Conservation (phyloP, 2,888 invertebrate genomes). For the Trichacis sp. region DNA sequence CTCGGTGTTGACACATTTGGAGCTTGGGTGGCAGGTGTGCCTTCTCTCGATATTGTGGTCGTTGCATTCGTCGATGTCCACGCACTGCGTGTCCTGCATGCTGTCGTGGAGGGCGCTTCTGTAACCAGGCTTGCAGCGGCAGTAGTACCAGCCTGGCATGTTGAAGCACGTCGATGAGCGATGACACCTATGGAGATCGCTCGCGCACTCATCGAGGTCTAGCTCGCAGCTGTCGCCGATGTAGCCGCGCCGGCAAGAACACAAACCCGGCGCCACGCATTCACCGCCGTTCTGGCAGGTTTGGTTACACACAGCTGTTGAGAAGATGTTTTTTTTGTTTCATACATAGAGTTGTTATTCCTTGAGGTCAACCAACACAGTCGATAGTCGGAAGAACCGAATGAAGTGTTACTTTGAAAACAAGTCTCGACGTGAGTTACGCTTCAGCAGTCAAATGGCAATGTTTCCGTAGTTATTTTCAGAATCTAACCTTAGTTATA, state of each 20-base stretch:
- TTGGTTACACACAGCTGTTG: slow-evolving; percentile 81
- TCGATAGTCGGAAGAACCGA: too few species aligned
- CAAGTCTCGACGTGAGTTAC: too few species aligned
- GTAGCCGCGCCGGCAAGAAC: slow-evolving; percentile 85
- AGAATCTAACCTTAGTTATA: too few species aligned
- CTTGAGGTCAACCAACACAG: too few species aligned
- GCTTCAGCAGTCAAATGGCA: too few species aligned
- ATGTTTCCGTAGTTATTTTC: too few species aligned
- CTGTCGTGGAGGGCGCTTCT: slow-evolving; percentile 73
- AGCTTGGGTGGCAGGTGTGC: slow-evolving; percentile 84
- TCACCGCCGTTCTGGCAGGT: slow-evolving; percentile 87
- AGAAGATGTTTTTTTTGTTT: too few species aligned
- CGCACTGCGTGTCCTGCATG: slow-evolving; percentile 74
- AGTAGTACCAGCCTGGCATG: slow-evolving; percentile 91
- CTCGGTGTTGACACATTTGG: slow-evolving; percentile 83
- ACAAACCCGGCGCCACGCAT: slow-evolving; percentile 82
- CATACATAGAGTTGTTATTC: too few species aligned
- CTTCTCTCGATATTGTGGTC: slow-evolving; percentile 72
- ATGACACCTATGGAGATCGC: slow-evolving; percentile 79
- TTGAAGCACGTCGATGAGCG: slow-evolving; percentile 85
- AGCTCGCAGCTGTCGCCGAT: slow-evolving; percentile 86
- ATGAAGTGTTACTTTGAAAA: too few species aligned
- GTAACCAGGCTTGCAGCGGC: slow-evolving; percentile 86
- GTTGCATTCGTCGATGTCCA: slow-evolving; percentile 87
- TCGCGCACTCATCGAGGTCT: slow-evolving; percentile 87